Evolutionary conservation across 2,113 vertebrate species (phyloP), one percentile per base, ranked within the genome.

Genomic region (Brachionichthys hirsutus): DNA sequence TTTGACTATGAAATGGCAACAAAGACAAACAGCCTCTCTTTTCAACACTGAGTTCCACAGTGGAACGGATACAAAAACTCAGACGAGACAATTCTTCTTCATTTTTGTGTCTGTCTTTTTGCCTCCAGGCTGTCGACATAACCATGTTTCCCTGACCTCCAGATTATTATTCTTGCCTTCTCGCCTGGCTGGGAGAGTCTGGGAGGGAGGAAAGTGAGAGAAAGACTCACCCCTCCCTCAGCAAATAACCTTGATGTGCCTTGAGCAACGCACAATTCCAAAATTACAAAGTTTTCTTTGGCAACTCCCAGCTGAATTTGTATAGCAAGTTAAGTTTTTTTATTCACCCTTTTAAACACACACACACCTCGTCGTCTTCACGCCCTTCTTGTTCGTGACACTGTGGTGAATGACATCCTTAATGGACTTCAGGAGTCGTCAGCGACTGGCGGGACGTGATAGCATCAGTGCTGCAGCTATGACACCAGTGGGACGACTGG

Each of bases 401-500:
- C 66, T 11, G 53, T 62, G 65, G 70, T 77, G 66, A 90, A 84
- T 81, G 61, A 71, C 74, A 78, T 85, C 73, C 77, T 78, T 82
- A 86, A 88, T 85, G 79, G 75, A 80, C 75, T 84, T 79, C 16
- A 61, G 64, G 84, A 85, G 88, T 89, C 85, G 80, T 57, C 46
- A 13, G 60, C 69, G 78, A 55, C 70, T 67, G 81, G 54, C 79
- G 65, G 76, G 60, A 14, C 8, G 54, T 19, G 88, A 91, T 90
- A 88, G 45, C 64, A 90, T 91, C 86, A 66, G 70, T 50, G 48
- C 70, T 66, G 80, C 74, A 55, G 82, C 76, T 68, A 84, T 88
- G 88, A 89, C 85, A 87, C 89, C 87, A 77, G 67, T 73, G 86
- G 69, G 82, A 69, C 64, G 36, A 73, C 66, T 75, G 80, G 78